Conservation (phyloP, 2,113 vertebrate genomes). For the Sinocyclocheilus grahami region DNA sequence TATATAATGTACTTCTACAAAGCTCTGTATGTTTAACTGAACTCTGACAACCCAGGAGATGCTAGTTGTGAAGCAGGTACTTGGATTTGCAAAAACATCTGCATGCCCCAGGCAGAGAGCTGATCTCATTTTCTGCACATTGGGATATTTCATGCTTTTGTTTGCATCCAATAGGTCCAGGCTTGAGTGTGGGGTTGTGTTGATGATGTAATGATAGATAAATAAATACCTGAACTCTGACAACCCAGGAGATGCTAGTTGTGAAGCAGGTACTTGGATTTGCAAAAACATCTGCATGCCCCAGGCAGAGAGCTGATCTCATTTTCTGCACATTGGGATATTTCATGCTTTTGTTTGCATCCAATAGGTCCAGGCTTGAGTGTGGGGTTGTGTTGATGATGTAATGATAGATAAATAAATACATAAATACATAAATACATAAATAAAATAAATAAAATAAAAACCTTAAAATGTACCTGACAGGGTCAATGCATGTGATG, state of each 20-base stretch:
- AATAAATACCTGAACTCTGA: neutral
- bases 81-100: slow-evolving; percentile 61
- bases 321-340: slow-evolving; percentile 70
- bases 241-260: neutral
- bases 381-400: slow-evolving; percentile 69
- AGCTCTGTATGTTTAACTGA: neutral
- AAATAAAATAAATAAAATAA: neutral
- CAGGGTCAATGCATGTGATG: slow-evolving; percentile 61
- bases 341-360: slow-evolving; percentile 68
- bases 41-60: neutral
- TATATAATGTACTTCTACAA: neutral
- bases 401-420: slow-evolving; percentile 57
- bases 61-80: slow-evolving; percentile 43
- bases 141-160: slow-evolving; percentile 67
- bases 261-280: slow-evolving; percentile 58
- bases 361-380: slow-evolving; percentile 66
- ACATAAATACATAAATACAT: neutral
- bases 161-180: slow-evolving; percentile 67
- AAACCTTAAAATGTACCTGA: slow-evolving; percentile 69
- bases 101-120: slow-evolving; percentile 57
- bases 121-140: slow-evolving; percentile 70
- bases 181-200: slow-evolving; percentile 66
- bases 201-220: slow-evolving; percentile 66
- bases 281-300: slow-evolving; percentile 59
- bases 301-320: slow-evolving; percentile 60